phyloP scores from a whole-genome alignment of 1,140 invertebrate species.

The Heliconius hermathena region DNA sequence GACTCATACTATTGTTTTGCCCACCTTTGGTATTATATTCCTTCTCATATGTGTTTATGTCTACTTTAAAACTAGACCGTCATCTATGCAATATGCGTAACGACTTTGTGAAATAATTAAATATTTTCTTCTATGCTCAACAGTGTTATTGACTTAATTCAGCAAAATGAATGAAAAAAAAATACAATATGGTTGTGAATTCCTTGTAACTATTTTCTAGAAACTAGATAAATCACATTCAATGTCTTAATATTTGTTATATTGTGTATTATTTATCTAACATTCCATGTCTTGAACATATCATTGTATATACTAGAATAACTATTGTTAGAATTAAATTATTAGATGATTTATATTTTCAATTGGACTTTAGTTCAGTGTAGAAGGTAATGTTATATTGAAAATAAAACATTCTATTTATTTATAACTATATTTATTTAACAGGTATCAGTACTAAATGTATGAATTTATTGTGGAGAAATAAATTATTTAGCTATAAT shows the following conservation, averaged over 20 bases:
- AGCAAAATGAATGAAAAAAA: not conserved
- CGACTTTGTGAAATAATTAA: not conserved
- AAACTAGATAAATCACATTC: not conserved
- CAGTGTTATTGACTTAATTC: not conserved
- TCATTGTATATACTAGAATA: slow-evolving; percentile 25
- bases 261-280: not conserved
- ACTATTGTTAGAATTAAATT: not conserved
- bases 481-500: slow-evolving; percentile 23
- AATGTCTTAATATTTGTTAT: not conserved
- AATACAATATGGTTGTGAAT: slow-evolving; percentile 42
- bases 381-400: not conserved
- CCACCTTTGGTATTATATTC: slow-evolving; percentile 86
- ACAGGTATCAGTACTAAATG: slow-evolving; percentile 22
- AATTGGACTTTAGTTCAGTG: slow-evolving; percentile 8
- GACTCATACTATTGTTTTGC: slow-evolving; percentile 88
- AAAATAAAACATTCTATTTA: slow-evolving; percentile 18
- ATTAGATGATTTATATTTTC: not conserved
- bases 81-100: slow-evolving; percentile 72
- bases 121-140: not conserved
- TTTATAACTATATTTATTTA: slow-evolving; percentile 28
- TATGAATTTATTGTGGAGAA: slow-evolving; percentile 16
- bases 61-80: slow-evolving; percentile 88
- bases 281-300: slow-evolving; percentile 29
- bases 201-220: slow-evolving; percentile 6
- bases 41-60: slow-evolving; percentile 89